phyloP scores from a whole-genome alignment of 2,797 vertebrate species.

The Bovichtus diacanthus region DNA sequence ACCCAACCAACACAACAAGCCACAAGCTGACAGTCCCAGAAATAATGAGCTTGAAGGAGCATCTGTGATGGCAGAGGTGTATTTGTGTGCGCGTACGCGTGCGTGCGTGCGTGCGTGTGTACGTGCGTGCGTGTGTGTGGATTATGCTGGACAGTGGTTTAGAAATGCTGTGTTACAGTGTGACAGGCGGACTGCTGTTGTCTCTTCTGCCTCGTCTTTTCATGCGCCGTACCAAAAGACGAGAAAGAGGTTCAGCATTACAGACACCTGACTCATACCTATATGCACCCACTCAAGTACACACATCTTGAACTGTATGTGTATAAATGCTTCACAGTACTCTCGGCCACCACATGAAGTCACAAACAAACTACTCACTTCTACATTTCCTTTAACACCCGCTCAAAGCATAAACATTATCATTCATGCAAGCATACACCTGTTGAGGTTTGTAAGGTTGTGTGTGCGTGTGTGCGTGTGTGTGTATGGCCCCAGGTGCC shows the following conservation, averaged over 20 bases:
- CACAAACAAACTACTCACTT: not conserved
- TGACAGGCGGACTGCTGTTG: conserved; percentile 63
- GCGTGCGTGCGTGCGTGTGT: conserved; percentile 27
- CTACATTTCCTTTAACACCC: not conserved
- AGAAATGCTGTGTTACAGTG: conserved; percentile 41
- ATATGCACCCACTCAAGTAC: not conserved
- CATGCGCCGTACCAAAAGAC: conserved; percentile 36
- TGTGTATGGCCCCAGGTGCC: conserved; percentile 47
- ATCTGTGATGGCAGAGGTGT: conserved; percentile 68
- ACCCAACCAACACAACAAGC: conserved; percentile 71
- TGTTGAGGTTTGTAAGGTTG: conserved; percentile 31
- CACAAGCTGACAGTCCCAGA: conserved; percentile 56
- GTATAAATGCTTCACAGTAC: not conserved
- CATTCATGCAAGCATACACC: conserved; percentile 11
- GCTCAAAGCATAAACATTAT: conserved; percentile 1
- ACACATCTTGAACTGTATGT: not conserved
- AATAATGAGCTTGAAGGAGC: conserved; percentile 78
- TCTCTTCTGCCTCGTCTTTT: conserved; percentile 30
- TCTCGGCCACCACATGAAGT: conserved; percentile 14
- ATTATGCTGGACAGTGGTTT: conserved; percentile 51
- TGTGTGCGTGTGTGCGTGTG: conserved; percentile 22
- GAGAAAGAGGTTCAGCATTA: conserved; percentile 15
- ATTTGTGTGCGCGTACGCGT: conserved; percentile 31
- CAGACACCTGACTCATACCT: conserved; percentile 37
- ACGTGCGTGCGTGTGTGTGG: conserved; percentile 15